phyloP scores from a whole-genome alignment of 2,888 invertebrate species.

The Acrobasis repandana region DNA sequence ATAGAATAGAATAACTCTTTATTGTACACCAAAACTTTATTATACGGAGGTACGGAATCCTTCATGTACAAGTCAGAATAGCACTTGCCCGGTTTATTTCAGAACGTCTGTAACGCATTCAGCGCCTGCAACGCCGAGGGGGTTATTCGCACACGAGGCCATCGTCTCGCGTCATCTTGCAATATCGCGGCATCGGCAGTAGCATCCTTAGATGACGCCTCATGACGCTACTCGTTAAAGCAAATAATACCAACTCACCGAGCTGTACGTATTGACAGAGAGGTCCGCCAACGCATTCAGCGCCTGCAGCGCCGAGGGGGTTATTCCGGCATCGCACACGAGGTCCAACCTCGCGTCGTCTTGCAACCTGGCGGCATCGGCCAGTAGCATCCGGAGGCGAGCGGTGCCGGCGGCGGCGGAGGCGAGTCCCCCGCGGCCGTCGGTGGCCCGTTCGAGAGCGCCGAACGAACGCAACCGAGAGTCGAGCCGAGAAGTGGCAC shows the following conservation, averaged over 20 bases:
- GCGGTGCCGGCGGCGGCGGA: slow-evolving; percentile 78
- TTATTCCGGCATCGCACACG: slow-evolving; percentile 67
- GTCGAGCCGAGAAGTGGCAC: slow-evolving; percentile 79
- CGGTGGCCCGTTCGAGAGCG: slow-evolving; percentile 83
- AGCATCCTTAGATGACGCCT: too few species aligned
- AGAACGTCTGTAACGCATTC: too few species aligned
- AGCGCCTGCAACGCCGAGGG: not conserved
- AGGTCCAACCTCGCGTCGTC: slow-evolving; percentile 76
- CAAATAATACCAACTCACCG: slow-evolving; percentile 51
- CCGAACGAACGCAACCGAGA: slow-evolving; percentile 86
- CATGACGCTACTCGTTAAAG: not conserved
- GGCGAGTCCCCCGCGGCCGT: slow-evolving; percentile 83
- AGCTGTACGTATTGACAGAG: slow-evolving; percentile 63
- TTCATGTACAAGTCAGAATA: too few species aligned
- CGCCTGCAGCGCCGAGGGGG: slow-evolving; percentile 56
- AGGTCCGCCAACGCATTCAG: slow-evolving; percentile 63
- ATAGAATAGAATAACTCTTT: too few species aligned
- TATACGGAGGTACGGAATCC: too few species aligned
- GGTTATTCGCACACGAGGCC: not conserved
- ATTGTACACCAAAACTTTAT: too few species aligned
- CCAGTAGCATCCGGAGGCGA: slow-evolving; percentile 80
- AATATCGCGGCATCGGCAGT: not conserved
- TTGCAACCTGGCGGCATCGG: slow-evolving; percentile 86
- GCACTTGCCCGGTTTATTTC: too few species aligned
- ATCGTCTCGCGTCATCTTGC: not conserved